Conservation (phyloP, 2,888 invertebrate genomes). For the Clunio marinus region DNA sequence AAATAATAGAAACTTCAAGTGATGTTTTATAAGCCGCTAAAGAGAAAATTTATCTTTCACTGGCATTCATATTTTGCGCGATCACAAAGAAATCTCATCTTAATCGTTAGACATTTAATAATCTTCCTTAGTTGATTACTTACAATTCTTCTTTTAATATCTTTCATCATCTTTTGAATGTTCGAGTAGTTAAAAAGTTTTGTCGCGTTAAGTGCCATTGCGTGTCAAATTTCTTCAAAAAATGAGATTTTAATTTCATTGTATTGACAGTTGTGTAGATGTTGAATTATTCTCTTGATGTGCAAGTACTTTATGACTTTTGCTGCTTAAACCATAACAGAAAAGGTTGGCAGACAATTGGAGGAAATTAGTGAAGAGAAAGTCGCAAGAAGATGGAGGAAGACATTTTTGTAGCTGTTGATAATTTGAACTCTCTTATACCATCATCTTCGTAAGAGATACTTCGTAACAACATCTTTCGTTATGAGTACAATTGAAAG, state of each 20-base stretch:
- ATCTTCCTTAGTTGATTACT: constrained; percentile 7
- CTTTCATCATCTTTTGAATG: constrained; percentile 4
- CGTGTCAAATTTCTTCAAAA: constrained; percentile 16
- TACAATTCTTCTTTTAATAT: neutral
- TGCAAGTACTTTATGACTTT: constrained; percentile 5
- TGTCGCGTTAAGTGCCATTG: constrained; percentile 36
- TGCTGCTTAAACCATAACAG: neutral
- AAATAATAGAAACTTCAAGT: too few relatives aligned
- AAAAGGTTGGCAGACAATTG: neutral
- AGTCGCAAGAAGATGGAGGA: neutral
- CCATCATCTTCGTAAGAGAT: too few relatives aligned
- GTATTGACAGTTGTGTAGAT: neutral
- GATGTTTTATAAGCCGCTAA: neutral
- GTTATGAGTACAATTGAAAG: neutral
- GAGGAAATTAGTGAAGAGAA: constrained; percentile 13
- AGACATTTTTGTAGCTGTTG: too few relatives aligned
- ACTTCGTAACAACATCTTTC: neutral
- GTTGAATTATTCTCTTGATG: neutral
- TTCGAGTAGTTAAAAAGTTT: constrained; percentile 10
- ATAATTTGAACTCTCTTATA: too few relatives aligned
- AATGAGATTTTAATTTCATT: constrained; percentile 13
- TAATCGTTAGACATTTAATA: constrained; percentile 25
- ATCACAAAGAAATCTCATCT: neutral
- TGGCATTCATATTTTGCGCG: constrained; percentile 4
- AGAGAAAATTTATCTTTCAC: neutral